Percentiles rank a stretch among this genome's conserved stretches.
Conservation (phyloP, 2,888 invertebrate species). For the Dasysyrphus tricinctus region DNA sequence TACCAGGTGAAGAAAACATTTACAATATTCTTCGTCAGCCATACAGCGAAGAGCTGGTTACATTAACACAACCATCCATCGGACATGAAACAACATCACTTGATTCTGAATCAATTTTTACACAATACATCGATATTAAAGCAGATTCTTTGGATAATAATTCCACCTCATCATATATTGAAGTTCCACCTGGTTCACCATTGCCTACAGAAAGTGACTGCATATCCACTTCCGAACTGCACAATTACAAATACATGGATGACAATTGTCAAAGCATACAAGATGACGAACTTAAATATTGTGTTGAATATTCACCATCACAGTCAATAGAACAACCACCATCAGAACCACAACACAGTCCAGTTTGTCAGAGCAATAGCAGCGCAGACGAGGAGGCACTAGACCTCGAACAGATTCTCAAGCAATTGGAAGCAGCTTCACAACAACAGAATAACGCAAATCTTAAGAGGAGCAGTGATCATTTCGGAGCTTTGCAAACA, state of each 20-base stretch:
- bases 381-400: conserved; percentile 17
- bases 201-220: conserved; percentile 63
- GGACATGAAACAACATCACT: conserved; percentile 51
- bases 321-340: conserved; percentile 30
- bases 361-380: conserved; percentile 33
- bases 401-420: conserved; percentile 41
- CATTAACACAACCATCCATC: conserved; percentile 57
- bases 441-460: conserved; percentile 17
- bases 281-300: conserved; percentile 43
- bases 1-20: conserved; percentile 61
- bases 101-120: conserved; percentile 49
- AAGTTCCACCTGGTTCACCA: conserved; percentile 58
- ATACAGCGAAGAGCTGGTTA: conserved; percentile 67
- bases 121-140: conserved; percentile 27
- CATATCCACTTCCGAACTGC: conserved; percentile 55
- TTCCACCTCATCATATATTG: conserved; percentile 46
- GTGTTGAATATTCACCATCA: conserved; percentile 33
- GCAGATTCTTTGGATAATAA: conserved; percentile 59
- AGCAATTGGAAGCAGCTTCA: conserved; percentile 23
- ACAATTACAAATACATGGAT: conserved; percentile 34
- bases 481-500: conserved; percentile 27
- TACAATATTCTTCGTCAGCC: conserved; percentile 54
- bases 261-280: conserved; percentile 18
- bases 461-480: conserved; percentile 49
- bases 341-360: conserved; percentile 30